Percentiles rank a stretch among this genome's conserved stretches.
phyloP scores from a whole-genome alignment of 1,140 invertebrate genomes.

The Rhynchophorus ferrugineus region DNA sequence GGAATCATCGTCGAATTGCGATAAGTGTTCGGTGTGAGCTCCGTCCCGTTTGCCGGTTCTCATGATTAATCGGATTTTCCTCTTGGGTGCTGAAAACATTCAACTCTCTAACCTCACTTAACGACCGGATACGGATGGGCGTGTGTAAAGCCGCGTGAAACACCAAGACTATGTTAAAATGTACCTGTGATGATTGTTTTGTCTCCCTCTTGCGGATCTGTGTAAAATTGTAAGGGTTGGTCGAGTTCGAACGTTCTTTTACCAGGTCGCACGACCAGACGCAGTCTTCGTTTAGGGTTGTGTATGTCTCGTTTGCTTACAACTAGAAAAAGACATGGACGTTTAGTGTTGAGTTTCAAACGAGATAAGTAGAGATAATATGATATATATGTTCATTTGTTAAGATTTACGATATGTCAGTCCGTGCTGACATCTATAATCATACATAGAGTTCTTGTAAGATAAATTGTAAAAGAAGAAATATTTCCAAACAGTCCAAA shows the following conservation, averaged over 20 bases:
- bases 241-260: not conserved
- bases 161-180: too few species aligned
- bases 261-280: constrained; percentile 3
- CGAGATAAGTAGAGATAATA: too few species aligned
- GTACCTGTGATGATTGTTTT: not conserved
- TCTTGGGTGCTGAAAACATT: constrained; percentile 6
- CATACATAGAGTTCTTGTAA: too few species aligned
- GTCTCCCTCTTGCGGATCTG: not conserved
- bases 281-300: constrained; percentile 6
- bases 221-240: not conserved
- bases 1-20: not conserved
- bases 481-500: too few species aligned
- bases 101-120: too few species aligned
- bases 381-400: not conserved
- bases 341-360: too few species aligned
- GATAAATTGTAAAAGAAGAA: too few species aligned
- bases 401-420: too few species aligned
- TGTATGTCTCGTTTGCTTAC: constrained; percentile 4
- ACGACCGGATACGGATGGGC: too few species aligned
- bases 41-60: constrained; percentile 6
- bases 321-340: constrained; percentile 1
- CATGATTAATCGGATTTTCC: constrained; percentile 5
- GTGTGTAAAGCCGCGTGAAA: too few species aligned
- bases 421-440: too few species aligned
- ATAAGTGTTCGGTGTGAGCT: not conserved